Evolutionary conservation across 2,797 vertebrate species (phyloP).

Genomic region (Amazona ochrocephala): DNA sequence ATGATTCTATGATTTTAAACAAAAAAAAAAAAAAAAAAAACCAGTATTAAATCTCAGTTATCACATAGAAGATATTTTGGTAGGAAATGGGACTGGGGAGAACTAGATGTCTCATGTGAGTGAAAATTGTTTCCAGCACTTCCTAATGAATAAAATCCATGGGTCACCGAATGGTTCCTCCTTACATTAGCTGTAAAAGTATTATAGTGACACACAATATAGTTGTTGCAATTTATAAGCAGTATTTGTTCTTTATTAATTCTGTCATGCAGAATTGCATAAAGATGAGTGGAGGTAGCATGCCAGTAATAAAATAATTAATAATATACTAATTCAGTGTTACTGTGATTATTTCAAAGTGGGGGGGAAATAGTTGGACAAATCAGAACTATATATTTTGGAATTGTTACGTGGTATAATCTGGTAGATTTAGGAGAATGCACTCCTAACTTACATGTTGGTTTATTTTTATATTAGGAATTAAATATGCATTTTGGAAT

Average conservation of each 20-base stretch:
- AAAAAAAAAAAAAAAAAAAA: neutral
- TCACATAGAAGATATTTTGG: neutral
- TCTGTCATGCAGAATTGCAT: accelerated
- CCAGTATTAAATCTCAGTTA: neutral
- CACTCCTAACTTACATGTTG: neutral
- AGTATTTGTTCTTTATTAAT: neutral
- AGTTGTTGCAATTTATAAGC: neutral
- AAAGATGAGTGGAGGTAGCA: neutral
- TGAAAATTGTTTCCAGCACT: neutral
- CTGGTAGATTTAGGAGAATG: neutral
- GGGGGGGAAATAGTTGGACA: accelerated
- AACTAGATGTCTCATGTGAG: neutral
- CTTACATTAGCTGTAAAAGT: neutral
- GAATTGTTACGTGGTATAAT: neutral
- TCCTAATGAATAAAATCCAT: neutral
- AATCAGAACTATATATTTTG: neutral
- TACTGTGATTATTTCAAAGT: neutral
- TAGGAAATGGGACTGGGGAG: neutral
- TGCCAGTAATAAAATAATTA: neutral
- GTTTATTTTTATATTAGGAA: neutral
- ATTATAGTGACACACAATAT: neutral
- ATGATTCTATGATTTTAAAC: no score
- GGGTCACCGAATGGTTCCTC: neutral
- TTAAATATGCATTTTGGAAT: neutral
- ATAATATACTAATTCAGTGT: neutral